Conservation (phyloP, 2,888 invertebrate species). For the Melipona beecheii region DNA sequence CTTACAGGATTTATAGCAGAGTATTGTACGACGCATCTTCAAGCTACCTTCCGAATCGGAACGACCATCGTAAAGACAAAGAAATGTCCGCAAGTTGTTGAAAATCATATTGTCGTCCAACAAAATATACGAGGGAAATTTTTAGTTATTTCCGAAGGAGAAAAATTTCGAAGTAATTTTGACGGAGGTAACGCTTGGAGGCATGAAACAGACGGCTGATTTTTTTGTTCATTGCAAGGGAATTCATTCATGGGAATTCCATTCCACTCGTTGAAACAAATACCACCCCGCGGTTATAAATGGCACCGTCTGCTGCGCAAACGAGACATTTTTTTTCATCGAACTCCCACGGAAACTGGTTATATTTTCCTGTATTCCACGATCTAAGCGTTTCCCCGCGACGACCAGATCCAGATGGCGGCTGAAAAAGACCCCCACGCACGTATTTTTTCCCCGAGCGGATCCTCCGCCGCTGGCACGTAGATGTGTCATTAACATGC, state of each 20-base stretch:
- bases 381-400: conserved; percentile 53
- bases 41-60: conserved; percentile 47
- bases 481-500: conserved; percentile 10
- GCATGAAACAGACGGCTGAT: background rate
- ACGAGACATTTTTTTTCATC: conserved; percentile 60
- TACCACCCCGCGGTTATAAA: conserved; percentile 50
- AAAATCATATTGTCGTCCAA: too few species aligned
- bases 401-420: conserved; percentile 69
- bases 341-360: conserved; percentile 71
- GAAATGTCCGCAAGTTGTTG: background rate
- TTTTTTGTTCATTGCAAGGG: conserved; percentile 28
- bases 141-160: background rate
- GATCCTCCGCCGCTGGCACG: conserved; percentile 18
- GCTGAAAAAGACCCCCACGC: conserved; percentile 66
- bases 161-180: background rate
- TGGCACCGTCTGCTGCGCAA: conserved; percentile 51
- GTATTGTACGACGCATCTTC: conserved; percentile 55
- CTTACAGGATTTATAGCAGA: conserved; percentile 50
- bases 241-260: conserved; percentile 46
- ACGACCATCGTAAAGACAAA: conserved; percentile 13
- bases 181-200: background rate
- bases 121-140: background rate
- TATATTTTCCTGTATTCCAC: conserved; percentile 63
- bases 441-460: conserved; percentile 44
- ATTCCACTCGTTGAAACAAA: conserved; percentile 50